phyloP scores from a whole-genome alignment of 2,888 invertebrate genomes.

The Teleiodes luculella region DNA sequence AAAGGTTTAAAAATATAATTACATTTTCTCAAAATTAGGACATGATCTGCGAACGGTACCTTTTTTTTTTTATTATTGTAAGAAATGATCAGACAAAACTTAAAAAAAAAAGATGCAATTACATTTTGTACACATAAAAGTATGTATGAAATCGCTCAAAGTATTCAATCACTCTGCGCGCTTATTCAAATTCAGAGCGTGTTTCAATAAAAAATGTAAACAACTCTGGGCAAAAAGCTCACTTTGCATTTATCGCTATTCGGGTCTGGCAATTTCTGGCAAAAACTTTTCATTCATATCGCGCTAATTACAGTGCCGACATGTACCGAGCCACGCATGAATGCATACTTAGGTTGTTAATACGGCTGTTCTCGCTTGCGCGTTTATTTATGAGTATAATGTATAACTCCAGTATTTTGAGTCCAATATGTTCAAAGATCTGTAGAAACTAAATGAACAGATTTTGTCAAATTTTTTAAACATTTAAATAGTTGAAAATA shows the following conservation, averaged over 20 bases:
- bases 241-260: slow-evolving; percentile 34
- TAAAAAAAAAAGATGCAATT: slow-evolving; percentile 43
- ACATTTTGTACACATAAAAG: not conserved
- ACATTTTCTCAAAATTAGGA: too few species aligned
- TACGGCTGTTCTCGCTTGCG: slow-evolving; percentile 22
- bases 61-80: too few species aligned
- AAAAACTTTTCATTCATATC: slow-evolving; percentile 62
- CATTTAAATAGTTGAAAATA: too few species aligned
- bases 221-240: slow-evolving; percentile 13
- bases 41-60: too few species aligned
- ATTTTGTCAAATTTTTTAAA: too few species aligned
- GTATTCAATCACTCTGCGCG: slow-evolving; percentile 10
- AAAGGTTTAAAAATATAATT: too few species aligned
- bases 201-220: slow-evolving; percentile 9
- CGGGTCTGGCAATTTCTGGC: slow-evolving; percentile 39
- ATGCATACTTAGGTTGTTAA: slow-evolving; percentile 62
- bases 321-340: slow-evolving; percentile 66
- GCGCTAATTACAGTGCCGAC: slow-evolving; percentile 68
- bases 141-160: not conserved
- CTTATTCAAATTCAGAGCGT: slow-evolving; percentile 8
- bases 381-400: too few species aligned
- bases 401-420: too few species aligned
- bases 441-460: too few species aligned
- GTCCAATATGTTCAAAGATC: too few species aligned
- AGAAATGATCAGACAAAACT: too few species aligned